phyloP scores from a whole-genome alignment of 2,113 vertebrate species.

The Pluvialis apricaria region DNA sequence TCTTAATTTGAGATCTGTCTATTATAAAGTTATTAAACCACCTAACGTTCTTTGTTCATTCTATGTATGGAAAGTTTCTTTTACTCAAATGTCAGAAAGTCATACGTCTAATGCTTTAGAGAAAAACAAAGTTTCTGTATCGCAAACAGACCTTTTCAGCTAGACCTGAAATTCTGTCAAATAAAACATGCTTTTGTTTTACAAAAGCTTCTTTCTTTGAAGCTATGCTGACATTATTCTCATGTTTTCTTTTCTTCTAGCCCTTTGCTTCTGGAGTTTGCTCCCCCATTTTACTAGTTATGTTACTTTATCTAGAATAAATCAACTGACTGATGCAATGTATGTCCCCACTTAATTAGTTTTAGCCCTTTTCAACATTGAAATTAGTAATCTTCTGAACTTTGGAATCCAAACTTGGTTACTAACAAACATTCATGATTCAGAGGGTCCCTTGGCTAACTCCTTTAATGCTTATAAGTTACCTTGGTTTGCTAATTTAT shows the following conservation, averaged over 20 bases:
- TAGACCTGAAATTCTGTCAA: not conserved
- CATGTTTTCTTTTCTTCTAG: not conserved
- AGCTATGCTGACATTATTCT: not conserved
- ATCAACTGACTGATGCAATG: not conserved
- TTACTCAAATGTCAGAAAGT: not conserved
- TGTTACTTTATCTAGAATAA: not conserved
- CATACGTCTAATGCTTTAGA: not conserved
- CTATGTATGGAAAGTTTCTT: not conserved
- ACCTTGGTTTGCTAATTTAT: not conserved
- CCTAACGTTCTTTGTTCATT: not conserved
- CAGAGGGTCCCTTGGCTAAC: not conserved
- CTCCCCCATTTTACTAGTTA: not conserved
- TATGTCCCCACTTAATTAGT: not conserved
- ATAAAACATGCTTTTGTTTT: not conserved
- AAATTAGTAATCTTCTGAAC: not conserved
- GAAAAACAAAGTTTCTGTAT: not conserved
- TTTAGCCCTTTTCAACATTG: not conserved
- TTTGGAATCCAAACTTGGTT: not conserved
- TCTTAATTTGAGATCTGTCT: not conserved
- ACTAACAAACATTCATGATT: not conserved
- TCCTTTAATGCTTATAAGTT: not conserved
- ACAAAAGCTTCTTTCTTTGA: not conserved
- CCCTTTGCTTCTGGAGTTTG: not conserved
- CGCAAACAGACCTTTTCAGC: not conserved
- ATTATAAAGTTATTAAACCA: not conserved